Percentiles rank a stretch among this genome's conserved stretches.
Evolutionary conservation across 2,113 vertebrate genomes (phyloP).

Genomic region (Varanus komodoensis): DNA sequence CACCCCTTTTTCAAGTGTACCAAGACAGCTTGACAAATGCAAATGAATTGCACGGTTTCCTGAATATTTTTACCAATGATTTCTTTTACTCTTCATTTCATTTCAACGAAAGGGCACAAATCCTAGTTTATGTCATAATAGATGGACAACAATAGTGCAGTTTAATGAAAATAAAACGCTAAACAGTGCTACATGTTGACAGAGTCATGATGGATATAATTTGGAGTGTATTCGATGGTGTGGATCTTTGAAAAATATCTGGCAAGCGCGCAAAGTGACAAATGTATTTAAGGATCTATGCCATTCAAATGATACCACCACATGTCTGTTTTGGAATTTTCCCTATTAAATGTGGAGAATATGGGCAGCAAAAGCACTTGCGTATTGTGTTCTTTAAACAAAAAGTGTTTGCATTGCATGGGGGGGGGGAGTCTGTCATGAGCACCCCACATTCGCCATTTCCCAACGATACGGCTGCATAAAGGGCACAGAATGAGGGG

Average conservation of each 20-base stretch:
- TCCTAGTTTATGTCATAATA: slow-evolving; percentile 69
- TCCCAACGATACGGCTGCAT: slow-evolving; percentile 60
- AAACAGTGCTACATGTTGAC: slow-evolving; percentile 60
- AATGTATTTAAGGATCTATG: slow-evolving; percentile 75
- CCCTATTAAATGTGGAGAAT: slow-evolving; percentile 65
- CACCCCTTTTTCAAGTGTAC: slow-evolving; percentile 23
- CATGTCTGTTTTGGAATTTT: slow-evolving; percentile 78
- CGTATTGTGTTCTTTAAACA: slow-evolving; percentile 69
- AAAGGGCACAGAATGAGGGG: slow-evolving; percentile 38
- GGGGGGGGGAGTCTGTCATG: slow-evolving; percentile 47
- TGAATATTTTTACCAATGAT: slow-evolving; percentile 26
- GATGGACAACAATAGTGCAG: slow-evolving; percentile 59
- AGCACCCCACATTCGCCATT: slow-evolving; percentile 52
- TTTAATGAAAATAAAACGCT: slow-evolving; percentile 69
- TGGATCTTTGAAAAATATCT: slow-evolving; percentile 73
- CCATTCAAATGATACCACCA: slow-evolving; percentile 70
- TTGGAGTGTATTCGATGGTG: slow-evolving; percentile 67
- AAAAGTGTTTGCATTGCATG: slow-evolving; percentile 56
- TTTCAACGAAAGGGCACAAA: slow-evolving; percentile 57
- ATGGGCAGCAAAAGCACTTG: slow-evolving; percentile 69
- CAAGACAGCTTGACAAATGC: neutral
- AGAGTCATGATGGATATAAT: slow-evolving; percentile 66
- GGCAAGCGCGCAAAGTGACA: slow-evolving; percentile 71
- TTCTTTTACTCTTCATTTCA: slow-evolving; percentile 46
- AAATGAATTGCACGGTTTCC: slow-evolving; percentile 29